Evolutionary conservation across 1,140 invertebrate genomes (phyloP).

Genomic region (Caenorhabditis brenneri): DNA sequence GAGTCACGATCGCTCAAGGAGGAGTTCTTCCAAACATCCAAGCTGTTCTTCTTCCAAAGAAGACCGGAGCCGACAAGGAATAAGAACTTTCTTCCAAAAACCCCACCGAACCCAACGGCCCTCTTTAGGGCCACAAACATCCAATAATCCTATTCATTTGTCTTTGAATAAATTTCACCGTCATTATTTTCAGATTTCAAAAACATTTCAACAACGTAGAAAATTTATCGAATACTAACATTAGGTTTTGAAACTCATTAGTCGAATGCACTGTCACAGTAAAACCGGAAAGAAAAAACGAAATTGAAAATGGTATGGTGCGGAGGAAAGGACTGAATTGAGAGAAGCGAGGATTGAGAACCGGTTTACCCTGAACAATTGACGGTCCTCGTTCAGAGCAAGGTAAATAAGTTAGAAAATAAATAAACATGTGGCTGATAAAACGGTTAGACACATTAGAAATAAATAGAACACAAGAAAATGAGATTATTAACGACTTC

Average conservation of each 20-base stretch:
- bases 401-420: not conserved
- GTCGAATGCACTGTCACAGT: not conserved
- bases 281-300: not conserved
- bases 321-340: not conserved
- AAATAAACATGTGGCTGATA: not conserved
- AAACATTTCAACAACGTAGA: no score
- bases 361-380: conserved; percentile 34
- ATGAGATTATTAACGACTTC: conserved; percentile 25
- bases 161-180: no score
- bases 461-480: not conserved
- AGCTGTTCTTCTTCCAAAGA: conserved; percentile 78
- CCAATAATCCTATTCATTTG: no score
- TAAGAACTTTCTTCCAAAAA: not conserved
- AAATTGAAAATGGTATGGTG: conserved; percentile 13
- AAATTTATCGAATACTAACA: no score
- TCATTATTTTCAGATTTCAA: no score
- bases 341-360: conserved; percentile 25
- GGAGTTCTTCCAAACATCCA: conserved; percentile 84
- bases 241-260: not conserved
- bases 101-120: conserved; percentile 57
- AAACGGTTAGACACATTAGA: not conserved
- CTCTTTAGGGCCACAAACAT: conserved; percentile 60
- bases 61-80: conserved; percentile 72
- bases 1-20: conserved; percentile 83
- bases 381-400: conserved; percentile 15